Percentiles rank a stretch among this genome's conserved stretches.
Evolutionary conservation across 92 coral and sea anemone species (phyloP).

Genomic region (Porites lobata): DNA sequence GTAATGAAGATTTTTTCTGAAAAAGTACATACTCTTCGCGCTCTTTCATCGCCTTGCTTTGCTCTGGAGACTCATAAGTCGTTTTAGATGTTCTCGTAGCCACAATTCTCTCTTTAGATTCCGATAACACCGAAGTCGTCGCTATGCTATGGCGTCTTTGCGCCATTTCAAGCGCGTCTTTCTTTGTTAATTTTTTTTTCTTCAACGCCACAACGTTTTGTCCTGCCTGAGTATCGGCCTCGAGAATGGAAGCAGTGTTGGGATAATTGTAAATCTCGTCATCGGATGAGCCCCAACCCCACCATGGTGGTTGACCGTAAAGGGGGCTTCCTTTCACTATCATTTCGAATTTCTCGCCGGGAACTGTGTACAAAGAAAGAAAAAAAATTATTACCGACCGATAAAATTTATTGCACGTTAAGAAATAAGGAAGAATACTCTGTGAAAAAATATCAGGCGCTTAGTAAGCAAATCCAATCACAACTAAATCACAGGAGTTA

Average conservation of each 20-base stretch:
- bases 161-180: slow-evolving; percentile 52
- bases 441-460: no score
- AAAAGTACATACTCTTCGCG: slow-evolving; percentile 46
- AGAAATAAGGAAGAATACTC: no score
- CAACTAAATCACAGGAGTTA: no score
- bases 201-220: slow-evolving; percentile 48
- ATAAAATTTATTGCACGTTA: no score
- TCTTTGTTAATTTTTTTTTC: slow-evolving; percentile 51
- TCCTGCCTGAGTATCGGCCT: slow-evolving; percentile 20
- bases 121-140: slow-evolving; percentile 62
- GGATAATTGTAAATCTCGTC: slow-evolving; percentile 87
- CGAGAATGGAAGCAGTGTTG: slow-evolving; percentile 75
- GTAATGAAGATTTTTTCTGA: slow-evolving; percentile 57
- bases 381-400: no score
- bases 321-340: slow-evolving; percentile 76
- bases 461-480: no score
- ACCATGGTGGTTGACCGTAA: slow-evolving; percentile 96
- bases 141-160: slow-evolving; percentile 57
- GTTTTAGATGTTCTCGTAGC: slow-evolving; percentile 57
- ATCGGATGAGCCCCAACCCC: slow-evolving; percentile 95
- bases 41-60: slow-evolving; percentile 25
- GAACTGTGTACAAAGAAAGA: slow-evolving; percentile 20
- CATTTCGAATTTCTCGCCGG: slow-evolving; percentile 59
- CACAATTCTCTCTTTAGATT: slow-evolving; percentile 52
- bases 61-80: slow-evolving; percentile 8